Conservation (phyloP, 2,113 vertebrate species). For the Phycodurus eques region DNA sequence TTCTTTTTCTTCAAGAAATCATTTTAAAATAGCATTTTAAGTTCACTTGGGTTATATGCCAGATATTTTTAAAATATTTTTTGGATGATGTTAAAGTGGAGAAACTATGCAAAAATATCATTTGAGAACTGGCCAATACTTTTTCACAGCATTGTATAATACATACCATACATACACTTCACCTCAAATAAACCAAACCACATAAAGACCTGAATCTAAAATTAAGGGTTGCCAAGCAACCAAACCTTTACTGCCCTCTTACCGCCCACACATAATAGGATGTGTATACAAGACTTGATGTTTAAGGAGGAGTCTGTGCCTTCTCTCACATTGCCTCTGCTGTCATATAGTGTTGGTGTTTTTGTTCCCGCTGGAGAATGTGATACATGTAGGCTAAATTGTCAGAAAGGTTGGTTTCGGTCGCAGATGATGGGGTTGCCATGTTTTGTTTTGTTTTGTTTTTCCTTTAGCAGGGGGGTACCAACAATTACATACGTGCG, state of each 20-base stretch:
- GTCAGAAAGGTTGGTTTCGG: neutral
- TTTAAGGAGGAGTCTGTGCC: slow-evolving; percentile 14
- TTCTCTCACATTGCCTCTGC: neutral
- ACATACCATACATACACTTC: slow-evolving; percentile 7
- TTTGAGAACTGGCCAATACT: neutral
- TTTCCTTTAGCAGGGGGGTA: neutral
- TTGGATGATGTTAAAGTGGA: too few species aligned
- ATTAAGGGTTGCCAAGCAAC: slow-evolving; percentile 64
- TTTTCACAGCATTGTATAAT: neutral
- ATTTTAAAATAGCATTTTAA: too few species aligned
- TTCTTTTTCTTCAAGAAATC: too few species aligned
- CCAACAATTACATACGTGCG: neutral
- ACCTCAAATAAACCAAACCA: slow-evolving; percentile 36
- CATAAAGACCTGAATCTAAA: slow-evolving; percentile 32
- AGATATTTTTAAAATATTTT: too few species aligned
- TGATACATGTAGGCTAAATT: neutral
- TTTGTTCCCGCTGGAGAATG: neutral
- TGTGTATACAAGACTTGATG: slow-evolving; percentile 29
- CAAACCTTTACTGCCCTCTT: slow-evolving; percentile 35
- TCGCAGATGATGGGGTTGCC: too few species aligned
- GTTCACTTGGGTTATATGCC: too few species aligned
- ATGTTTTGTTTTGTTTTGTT: too few species aligned
- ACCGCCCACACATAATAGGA: slow-evolving; percentile 65
- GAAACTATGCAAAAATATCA: too few species aligned
- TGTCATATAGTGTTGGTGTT: neutral